Conservation (phyloP, 2,113 vertebrate genomes). For the Urocitellus parryii region DNA sequence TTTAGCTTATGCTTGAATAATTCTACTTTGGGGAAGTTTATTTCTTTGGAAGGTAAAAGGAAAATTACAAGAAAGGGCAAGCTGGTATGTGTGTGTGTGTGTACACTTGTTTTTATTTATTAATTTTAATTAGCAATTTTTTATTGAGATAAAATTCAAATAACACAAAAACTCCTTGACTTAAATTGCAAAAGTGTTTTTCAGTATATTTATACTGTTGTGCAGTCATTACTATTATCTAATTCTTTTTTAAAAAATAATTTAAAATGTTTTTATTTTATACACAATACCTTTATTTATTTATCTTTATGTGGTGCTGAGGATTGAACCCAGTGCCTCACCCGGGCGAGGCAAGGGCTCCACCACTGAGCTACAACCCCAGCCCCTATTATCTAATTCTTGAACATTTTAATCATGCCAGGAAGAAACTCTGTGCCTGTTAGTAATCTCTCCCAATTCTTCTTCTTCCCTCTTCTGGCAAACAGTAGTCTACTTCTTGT, state of each 20-base stretch:
- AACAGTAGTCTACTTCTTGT: conserved; percentile 49
- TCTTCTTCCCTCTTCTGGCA: neutral
- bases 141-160: conserved; percentile 44
- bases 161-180: neutral
- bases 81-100: too few relatives aligned
- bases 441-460: conserved; percentile 40
- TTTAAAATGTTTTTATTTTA: too few relatives aligned
- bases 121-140: conserved; percentile 35
- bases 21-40: neutral
- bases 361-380: too few relatives aligned
- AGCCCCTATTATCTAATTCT: conserved; percentile 9
- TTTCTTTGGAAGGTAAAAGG: conserved; percentile 54
- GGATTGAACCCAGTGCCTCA: too few relatives aligned
- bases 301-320: too few relatives aligned
- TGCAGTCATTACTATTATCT: neutral
- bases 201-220: conserved; percentile 32
- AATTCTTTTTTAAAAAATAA: too few relatives aligned
- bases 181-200: neutral
- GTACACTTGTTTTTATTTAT: neutral
- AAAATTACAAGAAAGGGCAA: neutral
- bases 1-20: conserved; percentile 56
- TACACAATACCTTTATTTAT: too few relatives aligned
- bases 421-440: conserved; percentile 3
- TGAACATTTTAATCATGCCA: conserved; percentile 36
- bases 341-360: too few relatives aligned